phyloP scores from a whole-genome alignment of 2,113 vertebrate genomes.

The Romanogobio albipinnatus region DNA sequence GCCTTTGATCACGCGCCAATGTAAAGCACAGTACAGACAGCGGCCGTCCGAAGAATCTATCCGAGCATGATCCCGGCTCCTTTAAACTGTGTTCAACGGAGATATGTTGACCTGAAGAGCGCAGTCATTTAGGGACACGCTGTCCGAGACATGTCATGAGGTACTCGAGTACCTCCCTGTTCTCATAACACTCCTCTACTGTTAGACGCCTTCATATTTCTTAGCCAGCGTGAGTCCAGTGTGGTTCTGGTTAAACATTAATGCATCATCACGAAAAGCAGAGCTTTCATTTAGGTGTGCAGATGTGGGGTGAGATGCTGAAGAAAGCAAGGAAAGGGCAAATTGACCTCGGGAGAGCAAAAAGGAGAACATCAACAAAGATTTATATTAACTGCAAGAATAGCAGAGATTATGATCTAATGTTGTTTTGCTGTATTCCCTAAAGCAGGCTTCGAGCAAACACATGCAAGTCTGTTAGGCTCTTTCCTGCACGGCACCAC shows the following conservation, averaged over 20 bases:
- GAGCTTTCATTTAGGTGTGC: slow-evolving; percentile 1
- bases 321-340: background rate
- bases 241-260: slow-evolving; percentile 18
- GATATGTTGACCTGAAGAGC: background rate
- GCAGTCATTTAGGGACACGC: slow-evolving; percentile 18
- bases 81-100: slow-evolving; percentile 16
- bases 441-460: background rate
- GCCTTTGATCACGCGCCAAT: slow-evolving; percentile 58
- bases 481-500: background rate
- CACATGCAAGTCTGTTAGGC: background rate
- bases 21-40: slow-evolving; percentile 40
- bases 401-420: background rate
- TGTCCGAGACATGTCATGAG: slow-evolving; percentile 21
- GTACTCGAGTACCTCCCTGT: background rate
- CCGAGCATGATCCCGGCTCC: background rate
- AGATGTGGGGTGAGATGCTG: background rate
- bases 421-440: background rate
- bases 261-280: slow-evolving; percentile 18
- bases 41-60: slow-evolving; percentile 15
- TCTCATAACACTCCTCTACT: slow-evolving; percentile 25
- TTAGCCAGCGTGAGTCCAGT: background rate
- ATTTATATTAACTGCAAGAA: slow-evolving; percentile 13
- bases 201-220: background rate
- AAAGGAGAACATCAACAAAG: background rate
- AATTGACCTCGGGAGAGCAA: background rate